Base-by-base conservation (phyloP, 2,797 vertebrate species). In the Protonibea diacanthus region DNA sequence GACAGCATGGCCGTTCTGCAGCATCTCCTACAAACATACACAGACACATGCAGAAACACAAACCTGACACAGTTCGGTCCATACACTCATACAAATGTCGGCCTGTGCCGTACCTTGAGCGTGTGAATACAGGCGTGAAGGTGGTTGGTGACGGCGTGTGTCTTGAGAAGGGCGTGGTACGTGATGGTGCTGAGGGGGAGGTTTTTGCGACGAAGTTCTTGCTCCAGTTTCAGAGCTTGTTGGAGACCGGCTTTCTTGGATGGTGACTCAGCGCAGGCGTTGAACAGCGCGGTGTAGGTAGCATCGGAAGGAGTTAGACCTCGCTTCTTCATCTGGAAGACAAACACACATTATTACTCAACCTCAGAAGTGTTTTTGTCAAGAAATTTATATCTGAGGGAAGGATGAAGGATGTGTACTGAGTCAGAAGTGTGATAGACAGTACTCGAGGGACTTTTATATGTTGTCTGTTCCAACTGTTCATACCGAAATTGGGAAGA, bases 261-360 rank as follows among this genome's bases (percentile, higher is more conserved):
- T 0, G 95, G 96, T 0, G 97, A 95, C 87, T 98, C 95, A 0
- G 98, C 96, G 3, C 98, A 99, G 78, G 97, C 97, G 0, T 99
- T 99, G 92, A 99, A 99, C 79, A 99, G 93, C 0, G 97, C 97
- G 0, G 98, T 99, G 84, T 98, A 99, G 0, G 98, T 98, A 17
- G 97, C 96, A 0, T 96, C 96, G 0, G 93, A 92, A 1, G 97
- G 95, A 2, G 81, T 72, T 3, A 99, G 89, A 42, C 91, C 96
- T 80, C 97, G 93, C 76, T 99, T 99, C 80, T 99, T 99, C 97
- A 99, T 97, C 98, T 99, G 77, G 25, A 74, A 69, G 18, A 67
- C 10, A 67, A 18, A 63, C 57, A 55, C 27, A 40, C 12, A 7
- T 27, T 57, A 59, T 12, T 20, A 25, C 45, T 38, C 3, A 1